Percentiles rank a stretch among this genome's conserved stretches.
phyloP scores from a whole-genome alignment of 2,113 vertebrate species.

The Silurus meridionalis region DNA sequence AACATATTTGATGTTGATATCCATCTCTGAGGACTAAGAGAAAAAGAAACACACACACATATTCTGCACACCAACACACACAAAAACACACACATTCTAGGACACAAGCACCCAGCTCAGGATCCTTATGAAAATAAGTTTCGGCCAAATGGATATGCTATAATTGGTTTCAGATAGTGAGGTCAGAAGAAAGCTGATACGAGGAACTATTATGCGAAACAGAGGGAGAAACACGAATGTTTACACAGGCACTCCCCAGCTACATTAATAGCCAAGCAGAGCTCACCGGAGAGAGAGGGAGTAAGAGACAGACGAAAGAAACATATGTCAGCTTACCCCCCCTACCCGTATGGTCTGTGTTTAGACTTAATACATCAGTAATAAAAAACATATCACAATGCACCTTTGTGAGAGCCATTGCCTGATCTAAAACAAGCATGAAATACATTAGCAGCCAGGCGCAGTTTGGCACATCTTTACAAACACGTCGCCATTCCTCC shows the following conservation, averaged over 20 bases:
- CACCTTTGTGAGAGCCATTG: constrained; percentile 70
- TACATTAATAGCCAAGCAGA: constrained; percentile 78
- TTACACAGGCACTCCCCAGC: constrained; percentile 93
- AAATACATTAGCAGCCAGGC: constrained; percentile 67
- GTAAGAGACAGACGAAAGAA: constrained; percentile 51
- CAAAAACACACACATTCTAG: constrained; percentile 33
- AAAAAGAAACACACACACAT: constrained; percentile 72
- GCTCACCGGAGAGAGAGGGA: constrained; percentile 63
- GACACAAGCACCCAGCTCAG: constrained; percentile 79
- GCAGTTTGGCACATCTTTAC: constrained; percentile 62
- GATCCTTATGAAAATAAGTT: constrained; percentile 98
- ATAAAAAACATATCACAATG: constrained; percentile 70
- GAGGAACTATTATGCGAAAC: constrained; percentile 90
- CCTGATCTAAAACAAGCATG: constrained; percentile 74
- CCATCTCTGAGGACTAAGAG: constrained; percentile 85
- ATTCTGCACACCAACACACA: constrained; percentile 20
- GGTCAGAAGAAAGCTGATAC: constrained; percentile 96
- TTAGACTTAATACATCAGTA: constrained; percentile 66
- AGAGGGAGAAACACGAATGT: constrained; percentile 91
- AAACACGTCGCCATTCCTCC: constrained; percentile 56
- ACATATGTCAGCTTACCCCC: constrained; percentile 53
- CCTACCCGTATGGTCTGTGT: constrained; percentile 57
- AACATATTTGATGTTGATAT: constrained; percentile 99
- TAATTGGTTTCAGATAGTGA: constrained; percentile 99
- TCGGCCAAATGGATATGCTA: constrained; percentile 95